Evolutionary conservation across 2,797 vertebrate genomes (phyloP).

Genomic region (Sebastes oblongus): DNA sequence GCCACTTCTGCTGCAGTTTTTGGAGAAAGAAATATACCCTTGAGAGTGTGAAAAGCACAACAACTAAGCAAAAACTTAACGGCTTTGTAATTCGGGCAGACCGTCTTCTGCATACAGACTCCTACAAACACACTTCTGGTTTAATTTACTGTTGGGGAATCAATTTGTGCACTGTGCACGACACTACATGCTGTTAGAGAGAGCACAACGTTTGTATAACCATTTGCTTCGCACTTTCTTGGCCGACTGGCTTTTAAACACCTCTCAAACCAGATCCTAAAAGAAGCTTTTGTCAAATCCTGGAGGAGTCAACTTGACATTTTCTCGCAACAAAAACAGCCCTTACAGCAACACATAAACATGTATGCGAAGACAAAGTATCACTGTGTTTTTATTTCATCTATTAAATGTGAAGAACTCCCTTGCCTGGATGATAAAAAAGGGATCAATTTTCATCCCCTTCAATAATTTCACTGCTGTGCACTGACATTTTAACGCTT

Average conservation of each 20-base stretch:
- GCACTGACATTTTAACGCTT: slow-evolving; percentile 62
- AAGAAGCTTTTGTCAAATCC: not conserved
- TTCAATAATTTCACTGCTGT: slow-evolving; percentile 52
- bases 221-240: not conserved
- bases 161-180: not conserved
- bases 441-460: slow-evolving; percentile 39
- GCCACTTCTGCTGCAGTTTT: not conserved
- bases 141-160: not conserved
- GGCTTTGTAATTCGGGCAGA: not conserved
- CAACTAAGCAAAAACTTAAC: not conserved
- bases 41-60: not conserved
- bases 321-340: not conserved
- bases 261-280: not conserved
- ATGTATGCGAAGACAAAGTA: not conserved
- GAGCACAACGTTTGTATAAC: not conserved
- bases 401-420: slow-evolving; percentile 15
- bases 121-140: not conserved
- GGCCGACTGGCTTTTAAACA: not conserved
- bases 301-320: slow-evolving; percentile 17
- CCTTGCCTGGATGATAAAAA: slow-evolving; percentile 39
- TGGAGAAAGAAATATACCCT: not conserved
- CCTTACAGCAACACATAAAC: not conserved
- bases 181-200: not conserved
- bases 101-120: not conserved
- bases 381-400: not conserved